Base-by-base conservation (phyloP, 2,797 vertebrate genomes). In the Pachyuromys duprasi region DNA sequence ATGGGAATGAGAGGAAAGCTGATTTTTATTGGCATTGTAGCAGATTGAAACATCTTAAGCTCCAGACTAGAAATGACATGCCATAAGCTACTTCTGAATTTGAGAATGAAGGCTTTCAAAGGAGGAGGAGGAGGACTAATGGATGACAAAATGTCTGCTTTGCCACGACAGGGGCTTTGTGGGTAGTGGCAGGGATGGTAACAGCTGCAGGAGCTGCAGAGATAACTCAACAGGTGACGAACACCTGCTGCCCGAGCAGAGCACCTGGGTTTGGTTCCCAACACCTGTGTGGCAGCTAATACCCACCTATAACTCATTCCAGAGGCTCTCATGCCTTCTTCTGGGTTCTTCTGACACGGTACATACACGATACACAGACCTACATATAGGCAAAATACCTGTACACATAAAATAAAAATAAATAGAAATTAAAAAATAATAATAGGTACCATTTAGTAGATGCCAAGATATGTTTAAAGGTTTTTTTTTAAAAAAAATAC, bases 11-110 rank as follows among this genome's bases (percentile, higher is more conserved):
- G 63, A 62, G 67, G 91, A 95, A 93, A 93, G 33, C 8, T 87
- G n/a, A n/a, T 86, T 92, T 97, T 93, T 78, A 65, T 86, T 94
- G 62, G 8, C 31, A 94, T 69, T 91, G 8, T 88, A 89, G 65
- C 70, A 90, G 62, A 78, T 8, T 78, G 83, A 89, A 92, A 91
- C 83, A 75, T 62, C 69, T 88, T 91, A 95, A 93, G 2, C 45
- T 86, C 31, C 24, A 94, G 86, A 92, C 53, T 82, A 93, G 94
- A 97, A 90, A 89, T 74, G 88, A 82, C 82, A 49, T 28, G 11
- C 49, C 45, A 31, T 55, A 88, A 92, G 11, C 65, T 94, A n/a
- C 67, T 93, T 95, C 91, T 28, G 31, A 74, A 75, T 70, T 75
- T 60, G 76, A 93, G 95, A 94, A 49, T n/a, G 26, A 72, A 91